Evolutionary conservation across 2,113 vertebrate species (phyloP).

Genomic region (Marmota monax): DNA sequence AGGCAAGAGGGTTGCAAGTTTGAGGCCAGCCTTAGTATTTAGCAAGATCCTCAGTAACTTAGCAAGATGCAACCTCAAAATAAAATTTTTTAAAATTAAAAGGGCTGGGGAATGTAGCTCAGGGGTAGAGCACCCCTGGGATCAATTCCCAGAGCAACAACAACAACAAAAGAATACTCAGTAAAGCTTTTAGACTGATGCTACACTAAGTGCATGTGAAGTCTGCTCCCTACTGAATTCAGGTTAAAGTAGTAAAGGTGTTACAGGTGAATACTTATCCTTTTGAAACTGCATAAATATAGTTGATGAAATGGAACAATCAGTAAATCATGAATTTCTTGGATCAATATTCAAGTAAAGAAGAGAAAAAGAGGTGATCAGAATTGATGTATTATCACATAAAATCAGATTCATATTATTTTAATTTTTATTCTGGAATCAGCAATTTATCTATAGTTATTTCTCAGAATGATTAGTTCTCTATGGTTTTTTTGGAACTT

Average conservation of each 20-base stretch:
- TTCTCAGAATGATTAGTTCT: slow-evolving; percentile 6
- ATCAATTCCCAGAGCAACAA: no score
- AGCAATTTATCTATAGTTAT: neutral
- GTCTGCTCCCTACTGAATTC: neutral
- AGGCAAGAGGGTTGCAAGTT: no score
- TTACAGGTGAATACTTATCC: neutral
- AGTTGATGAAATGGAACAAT: slow-evolving; percentile 2
- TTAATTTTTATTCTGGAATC: slow-evolving; percentile 23
- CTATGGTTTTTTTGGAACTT: neutral
- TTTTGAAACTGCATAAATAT: neutral
- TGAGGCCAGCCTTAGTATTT: no score
- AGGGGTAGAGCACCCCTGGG: no score
- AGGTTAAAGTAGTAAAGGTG: neutral
- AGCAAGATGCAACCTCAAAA: no score
- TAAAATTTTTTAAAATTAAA: no score
- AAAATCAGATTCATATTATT: neutral
- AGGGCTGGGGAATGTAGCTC: no score
- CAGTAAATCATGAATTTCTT: neutral
- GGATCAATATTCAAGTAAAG: neutral
- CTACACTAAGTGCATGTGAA: neutral
- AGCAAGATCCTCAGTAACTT: no score
- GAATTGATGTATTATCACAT: neutral
- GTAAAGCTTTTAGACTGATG: neutral
- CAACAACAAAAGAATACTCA: neutral
- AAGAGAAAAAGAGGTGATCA: neutral